phyloP scores from a whole-genome alignment of 2,797 vertebrate genomes.

The Falco naumanni region DNA sequence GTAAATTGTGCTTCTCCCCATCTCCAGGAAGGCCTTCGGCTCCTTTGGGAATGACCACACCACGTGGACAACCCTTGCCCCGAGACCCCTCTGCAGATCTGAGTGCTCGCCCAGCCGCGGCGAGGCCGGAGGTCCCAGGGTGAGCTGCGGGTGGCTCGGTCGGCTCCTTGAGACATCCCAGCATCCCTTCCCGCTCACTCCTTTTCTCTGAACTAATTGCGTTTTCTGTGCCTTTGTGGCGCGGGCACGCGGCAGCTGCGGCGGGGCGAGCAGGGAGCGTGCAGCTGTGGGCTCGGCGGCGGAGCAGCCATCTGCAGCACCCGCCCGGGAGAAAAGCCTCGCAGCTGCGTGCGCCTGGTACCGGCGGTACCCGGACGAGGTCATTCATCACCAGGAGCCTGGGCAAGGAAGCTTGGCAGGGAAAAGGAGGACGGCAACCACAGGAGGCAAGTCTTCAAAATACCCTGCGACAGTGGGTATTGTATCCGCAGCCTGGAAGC shows the following conservation, averaged over 20 bases:
- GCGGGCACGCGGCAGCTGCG: neutral
- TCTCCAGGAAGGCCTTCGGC: neutral
- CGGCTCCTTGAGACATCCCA: neutral
- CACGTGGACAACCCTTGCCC: fast-evolving
- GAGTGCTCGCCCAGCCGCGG: fast-evolving
- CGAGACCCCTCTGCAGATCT: fast-evolving
- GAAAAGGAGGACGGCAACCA: neutral
- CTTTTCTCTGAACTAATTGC: neutral
- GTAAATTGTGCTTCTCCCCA: neutral
- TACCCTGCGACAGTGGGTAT: neutral
- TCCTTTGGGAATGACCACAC: neutral
- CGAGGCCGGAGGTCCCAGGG: neutral
- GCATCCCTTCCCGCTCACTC: neutral
- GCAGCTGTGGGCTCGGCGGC: slow-evolving; percentile 21
- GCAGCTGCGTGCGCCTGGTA: slow-evolving; percentile 64
- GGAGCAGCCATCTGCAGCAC: slow-evolving; percentile 15
- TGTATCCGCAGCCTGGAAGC: neutral
- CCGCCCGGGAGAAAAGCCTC: neutral
- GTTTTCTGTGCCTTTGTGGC: neutral
- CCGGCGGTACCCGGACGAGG: neutral
- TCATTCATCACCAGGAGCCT: slow-evolving; percentile 7
- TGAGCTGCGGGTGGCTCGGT: neutral
- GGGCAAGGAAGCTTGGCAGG: neutral
- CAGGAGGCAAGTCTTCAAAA: neutral
- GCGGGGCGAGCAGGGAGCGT: neutral